Base-by-base conservation (phyloP, 1,140 invertebrate genomes). In the Drosophila nikananu region DNA sequence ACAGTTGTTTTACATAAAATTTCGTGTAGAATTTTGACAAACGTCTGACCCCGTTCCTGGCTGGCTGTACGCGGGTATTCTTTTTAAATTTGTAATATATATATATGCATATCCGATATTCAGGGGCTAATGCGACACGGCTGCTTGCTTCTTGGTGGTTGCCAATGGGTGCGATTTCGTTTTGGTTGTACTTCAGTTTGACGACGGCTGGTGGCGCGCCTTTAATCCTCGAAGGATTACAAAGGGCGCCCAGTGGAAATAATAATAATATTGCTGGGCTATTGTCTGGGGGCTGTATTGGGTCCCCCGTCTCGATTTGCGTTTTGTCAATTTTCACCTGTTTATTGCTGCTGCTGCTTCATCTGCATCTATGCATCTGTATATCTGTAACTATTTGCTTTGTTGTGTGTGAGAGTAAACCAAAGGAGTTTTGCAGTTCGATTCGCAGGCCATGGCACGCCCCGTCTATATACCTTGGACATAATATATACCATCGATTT, bases 241-340 rank as follows among this genome's bases (percentile, higher is more conserved):
- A 92, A 92, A 90, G 83, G 71, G 70, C 68, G 75, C 55, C 59
- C 64, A 55, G 54, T 72, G 51, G 90, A 91, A 91, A 91, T 91
- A 91, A 90, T 80, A 90, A 89, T 92, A 92, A 92, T 82, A 91
- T 92, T 92, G 64, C 91, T 92, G 91, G 91, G 91, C 91, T 92
- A 92, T 90, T 90, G 86, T 90, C 63, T 91, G 75, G 90, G 87
- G 52, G 30, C 37, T 57, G 17, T 57, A 23, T 27, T 46, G 23
- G 41, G 64, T 25, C 72, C 48, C 82, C 84, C 79, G 64, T 70
- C 57, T 77, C 60, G 81, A 80, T 73, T 64, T 86, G 77, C 51
- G 37, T 77, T 89, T 64, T 74, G 86, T 77, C 83, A 83, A 83
- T 91, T 89, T 77, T 78, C 79, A 74, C 78, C 72, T 86, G 73